Evolutionary conservation across 1,140 invertebrate species (phyloP).

Genomic region (Papilio helenus): DNA sequence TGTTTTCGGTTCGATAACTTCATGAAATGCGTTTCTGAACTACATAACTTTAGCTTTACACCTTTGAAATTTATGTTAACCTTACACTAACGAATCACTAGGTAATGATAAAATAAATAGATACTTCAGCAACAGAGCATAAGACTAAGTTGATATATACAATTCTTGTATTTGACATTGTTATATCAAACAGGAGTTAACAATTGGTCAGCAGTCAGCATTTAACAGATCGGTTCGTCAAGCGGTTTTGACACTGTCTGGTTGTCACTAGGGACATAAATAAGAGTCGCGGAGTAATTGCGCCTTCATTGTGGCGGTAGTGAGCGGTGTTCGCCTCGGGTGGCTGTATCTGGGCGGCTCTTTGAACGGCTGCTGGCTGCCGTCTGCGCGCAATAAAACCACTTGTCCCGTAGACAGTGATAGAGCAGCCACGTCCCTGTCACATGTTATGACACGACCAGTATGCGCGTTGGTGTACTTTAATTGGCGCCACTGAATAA

Average conservation of each 20-base stretch:
- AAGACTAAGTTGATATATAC: too few relatives aligned
- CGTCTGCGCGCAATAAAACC: constrained; percentile 41
- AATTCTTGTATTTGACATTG: too few relatives aligned
- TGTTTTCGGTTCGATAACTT: too few relatives aligned
- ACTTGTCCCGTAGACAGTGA: constrained; percentile 53
- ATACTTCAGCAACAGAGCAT: too few relatives aligned
- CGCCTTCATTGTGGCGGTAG: constrained; percentile 29
- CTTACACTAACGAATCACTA: too few relatives aligned
- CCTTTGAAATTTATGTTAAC: too few relatives aligned
- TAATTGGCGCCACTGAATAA: constrained; percentile 39
- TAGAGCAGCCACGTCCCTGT: constrained; percentile 42
- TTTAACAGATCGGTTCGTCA: constrained; percentile 13
- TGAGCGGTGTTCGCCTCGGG: constrained; percentile 32
- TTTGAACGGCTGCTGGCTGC: background rate
- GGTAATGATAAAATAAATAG: too few relatives aligned
- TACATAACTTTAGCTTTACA: too few relatives aligned
- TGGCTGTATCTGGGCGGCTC: constrained; percentile 18
- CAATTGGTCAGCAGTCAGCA: background rate
- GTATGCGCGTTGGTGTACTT: constrained; percentile 31
- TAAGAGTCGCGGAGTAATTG: constrained; percentile 27
- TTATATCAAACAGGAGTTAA: background rate
- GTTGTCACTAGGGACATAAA: constrained; percentile 31
- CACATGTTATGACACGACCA: constrained; percentile 39
- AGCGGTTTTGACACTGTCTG: constrained; percentile 14
- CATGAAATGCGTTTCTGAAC: too few relatives aligned